Base-by-base conservation (phyloP, 2,888 invertebrate genomes). In the Tyria jacobaeae region DNA sequence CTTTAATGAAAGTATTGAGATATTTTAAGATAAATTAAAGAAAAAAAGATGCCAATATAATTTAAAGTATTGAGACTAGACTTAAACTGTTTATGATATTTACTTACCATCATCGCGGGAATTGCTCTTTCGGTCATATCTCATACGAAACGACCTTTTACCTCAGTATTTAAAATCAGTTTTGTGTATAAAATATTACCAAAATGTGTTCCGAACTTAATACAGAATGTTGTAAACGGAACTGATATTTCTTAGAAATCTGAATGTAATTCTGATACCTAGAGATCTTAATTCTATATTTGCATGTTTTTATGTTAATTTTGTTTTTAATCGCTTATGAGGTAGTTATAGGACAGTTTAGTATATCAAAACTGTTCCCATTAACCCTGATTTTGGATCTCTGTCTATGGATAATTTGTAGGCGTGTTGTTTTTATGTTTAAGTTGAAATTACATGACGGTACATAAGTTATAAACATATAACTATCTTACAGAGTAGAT, bases 81-180 rank as follows among this genome's bases (percentile, higher is more conserved):
- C 31, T 34, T 21, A 51, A n/a, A 17, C 21, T 24, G n/a, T 44
- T 15, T 15, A 44, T 31, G 31, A 9, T 15, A 41, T 54, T 25
- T 44, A 4, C 21, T 44, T 41, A 25, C 14, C 10, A 54, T 12
- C 21, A 31, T 44, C 44, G 34, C 39, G 41, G 44, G 55, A 55
- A 55, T 55, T 55, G 44, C 21, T 44, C 55, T 31, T 21, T 62
- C 60, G 70, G 66, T 79, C 73, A 68, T 68, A 75, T 75, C 62
- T 73, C 69, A 68, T 75, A 79, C 71, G 75, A 77, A 79, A 75
- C 69, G 70, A 80, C 75, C 75, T 70, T 75, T 80, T 83, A 88
- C 85, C 87, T 89, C 87, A 86, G 82, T 86, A 86, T 86, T 84
- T 81, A 73, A 76, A 77, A 75, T 77, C 66, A 84, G 25, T 82